A percentile compares a stretch with the other conserved stretches of the same genome.
phyloP scores from a whole-genome alignment of 2,797 vertebrate species.

The Lepus oiostolus region DNA sequence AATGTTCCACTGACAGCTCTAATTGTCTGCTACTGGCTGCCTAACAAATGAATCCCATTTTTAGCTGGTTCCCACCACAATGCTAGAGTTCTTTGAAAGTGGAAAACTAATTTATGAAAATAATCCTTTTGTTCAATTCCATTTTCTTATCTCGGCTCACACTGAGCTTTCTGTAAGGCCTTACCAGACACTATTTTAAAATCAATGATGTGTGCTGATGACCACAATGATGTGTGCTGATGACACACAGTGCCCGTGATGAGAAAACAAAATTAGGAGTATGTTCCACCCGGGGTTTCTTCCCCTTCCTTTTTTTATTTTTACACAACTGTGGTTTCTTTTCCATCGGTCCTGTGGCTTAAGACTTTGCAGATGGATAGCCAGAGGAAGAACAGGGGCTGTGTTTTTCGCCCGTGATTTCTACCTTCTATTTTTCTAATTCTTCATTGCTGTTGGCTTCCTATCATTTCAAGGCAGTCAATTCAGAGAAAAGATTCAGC shows the following conservation, averaged over 20 bases:
- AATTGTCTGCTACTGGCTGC: conserved; percentile 55
- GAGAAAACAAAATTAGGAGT: conserved; percentile 53
- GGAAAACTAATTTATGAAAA: conserved; percentile 79
- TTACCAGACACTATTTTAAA: conserved; percentile 72
- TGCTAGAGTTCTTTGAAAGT: conserved; percentile 70
- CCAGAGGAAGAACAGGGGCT: conserved; percentile 17
- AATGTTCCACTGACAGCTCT: conserved; percentile 57
- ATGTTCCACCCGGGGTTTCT: not conserved
- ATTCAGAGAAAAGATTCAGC: conserved; percentile 72
- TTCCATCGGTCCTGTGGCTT: conserved; percentile 51
- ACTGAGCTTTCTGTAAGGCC: conserved; percentile 64
- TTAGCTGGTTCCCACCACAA: conserved; percentile 69
- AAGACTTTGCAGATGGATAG: not conserved
- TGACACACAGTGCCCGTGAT: not conserved
- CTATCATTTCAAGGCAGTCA: conserved; percentile 70
- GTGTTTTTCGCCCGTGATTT: conserved; percentile 18
- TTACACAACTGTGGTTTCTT: not conserved
- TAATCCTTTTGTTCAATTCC: conserved; percentile 66
- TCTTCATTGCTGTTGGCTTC: conserved; percentile 62
- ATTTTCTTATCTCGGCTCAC: conserved; percentile 68
- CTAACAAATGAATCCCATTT: conserved; percentile 58
- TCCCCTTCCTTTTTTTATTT: not conserved
- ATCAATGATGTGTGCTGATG: conserved; percentile 67
- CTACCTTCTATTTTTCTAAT: conserved; percentile 70
- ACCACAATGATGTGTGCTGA: conserved; percentile 57